Evolutionary conservation across 2,113 vertebrate genomes (phyloP), one percentile per base, ranked within the genome.

Genomic region (Barnardius zonarius): DNA sequence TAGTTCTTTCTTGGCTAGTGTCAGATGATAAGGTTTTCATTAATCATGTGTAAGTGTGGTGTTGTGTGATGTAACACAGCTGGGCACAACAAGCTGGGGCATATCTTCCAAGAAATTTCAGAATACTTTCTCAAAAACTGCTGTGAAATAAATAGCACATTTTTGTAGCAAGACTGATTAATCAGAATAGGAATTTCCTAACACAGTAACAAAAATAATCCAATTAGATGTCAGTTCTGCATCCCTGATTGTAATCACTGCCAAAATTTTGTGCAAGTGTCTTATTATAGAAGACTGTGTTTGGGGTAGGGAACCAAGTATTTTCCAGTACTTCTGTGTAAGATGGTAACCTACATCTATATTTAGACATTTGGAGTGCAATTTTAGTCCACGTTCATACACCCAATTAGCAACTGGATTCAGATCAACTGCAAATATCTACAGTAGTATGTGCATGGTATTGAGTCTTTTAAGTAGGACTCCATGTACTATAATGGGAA

Each of bases 21-120:
- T 62, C 61, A 20, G 22, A 84, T 31, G 16, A 63, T 24, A 13
- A 9, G 37, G 13, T 28, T 96, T 96, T 93, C 84, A 84, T 95
- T 92, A 73, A 23, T 83, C 69, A 48, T 80, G 19, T 33, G 17
- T 81, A 91, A 83, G 37, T 54, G n/a, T 84, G 57, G 59, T 43
- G 14, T n/a, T 62, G 69, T 3, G 61, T 39, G 54, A 87, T 82
- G 48, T 83, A 78, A 92, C 17, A 87, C 61, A 93, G 37, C 39
- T 95, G 77, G 59, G 59, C 13, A 51, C 43, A 52, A 82, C 83
- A 94, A 95, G 91, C 67, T 91, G 68, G 81, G 94, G 49, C 10
- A 0, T 83, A 44, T 80, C 68, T 93, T 77, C 93, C 16, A 81
- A 87, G 66, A 94, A 94, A 79, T 89, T 93, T 94, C 62, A 93